Conservation (phyloP, 2,113 vertebrate genomes). For the Irena cyanogastra region DNA sequence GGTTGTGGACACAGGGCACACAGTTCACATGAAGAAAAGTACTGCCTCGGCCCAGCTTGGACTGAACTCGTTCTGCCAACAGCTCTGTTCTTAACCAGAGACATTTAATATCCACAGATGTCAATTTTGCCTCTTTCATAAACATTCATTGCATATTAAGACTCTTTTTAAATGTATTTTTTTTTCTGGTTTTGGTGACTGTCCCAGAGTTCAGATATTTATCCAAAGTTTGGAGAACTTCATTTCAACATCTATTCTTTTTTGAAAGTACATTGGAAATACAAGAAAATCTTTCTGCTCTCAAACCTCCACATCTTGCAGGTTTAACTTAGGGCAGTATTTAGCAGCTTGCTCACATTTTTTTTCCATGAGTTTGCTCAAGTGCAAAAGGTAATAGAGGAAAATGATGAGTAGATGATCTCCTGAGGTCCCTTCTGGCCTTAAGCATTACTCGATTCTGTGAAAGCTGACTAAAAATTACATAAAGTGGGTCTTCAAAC, state of each 20-base stretch:
- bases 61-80: background rate
- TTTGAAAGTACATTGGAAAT: background rate
- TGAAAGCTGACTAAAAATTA: background rate
- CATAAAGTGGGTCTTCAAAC: background rate
- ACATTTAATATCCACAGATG: background rate
- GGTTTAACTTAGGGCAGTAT: background rate
- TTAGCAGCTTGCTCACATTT: background rate
- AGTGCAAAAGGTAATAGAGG: background rate
- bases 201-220: background rate
- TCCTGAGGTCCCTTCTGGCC: background rate
- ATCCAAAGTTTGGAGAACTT: background rate
- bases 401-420: background rate
- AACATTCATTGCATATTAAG: constrained; percentile 13
- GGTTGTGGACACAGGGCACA: background rate
- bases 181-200: background rate
- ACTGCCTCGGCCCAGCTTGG: background rate
- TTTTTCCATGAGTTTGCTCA: background rate
- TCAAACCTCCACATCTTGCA: background rate
- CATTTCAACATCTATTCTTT: background rate
- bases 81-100: background rate
- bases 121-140: background rate
- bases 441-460: background rate
- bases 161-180: background rate
- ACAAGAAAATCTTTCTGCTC: background rate
- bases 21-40: background rate